These are phyloP conservation scores for Urophycis tenuis DNA, from an alignment of 2,797 vertebrate genomes.

Conservation along the genomic window DNA sequence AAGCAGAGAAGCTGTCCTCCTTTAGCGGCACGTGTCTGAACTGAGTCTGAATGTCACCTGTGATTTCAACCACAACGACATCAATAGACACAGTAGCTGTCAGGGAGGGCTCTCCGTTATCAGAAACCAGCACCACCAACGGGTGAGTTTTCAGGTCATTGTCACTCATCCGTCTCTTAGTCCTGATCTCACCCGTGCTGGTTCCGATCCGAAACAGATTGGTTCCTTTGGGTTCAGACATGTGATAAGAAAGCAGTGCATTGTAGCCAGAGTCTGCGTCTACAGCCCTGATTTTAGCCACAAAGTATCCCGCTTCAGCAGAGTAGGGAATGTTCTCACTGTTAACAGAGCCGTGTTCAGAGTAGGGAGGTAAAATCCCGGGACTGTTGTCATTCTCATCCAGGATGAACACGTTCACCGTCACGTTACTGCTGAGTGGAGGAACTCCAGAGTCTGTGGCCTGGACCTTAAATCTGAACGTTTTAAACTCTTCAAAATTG, in stretches of 20 bases:
- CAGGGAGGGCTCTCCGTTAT: too few species aligned
- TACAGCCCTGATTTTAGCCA: conserved; percentile 59
- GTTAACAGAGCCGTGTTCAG: conserved; percentile 72
- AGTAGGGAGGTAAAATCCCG: conserved; percentile 66
- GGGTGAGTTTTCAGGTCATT: too few species aligned
- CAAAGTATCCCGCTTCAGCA: conserved; percentile 59
- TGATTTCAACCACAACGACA: too few species aligned
- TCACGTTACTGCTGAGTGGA: conserved; percentile 55
- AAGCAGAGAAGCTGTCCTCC: too few species aligned
- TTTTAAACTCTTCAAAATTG: conserved; percentile 55
- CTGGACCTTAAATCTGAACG: conserved; percentile 52
- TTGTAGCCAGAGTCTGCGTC: conserved; percentile 66
- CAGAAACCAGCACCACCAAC: too few species aligned
- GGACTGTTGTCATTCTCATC: conserved; percentile 63
- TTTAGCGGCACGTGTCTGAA: too few species aligned
- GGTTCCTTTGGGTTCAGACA: too few species aligned
- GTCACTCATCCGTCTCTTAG: too few species aligned
- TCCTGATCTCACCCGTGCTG: too few species aligned
- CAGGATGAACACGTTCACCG: conserved; percentile 55
- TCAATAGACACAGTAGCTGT: too few species aligned
- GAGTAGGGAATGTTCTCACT: conserved; percentile 71
- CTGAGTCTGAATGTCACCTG: too few species aligned
- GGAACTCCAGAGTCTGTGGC: conserved; percentile 62
- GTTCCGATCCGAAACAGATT: too few species aligned
- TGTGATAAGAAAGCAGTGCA: conserved; percentile 56